These are phyloP conservation scores for Kryptolebias marmoratus DNA, from an alignment of 2,113 vertebrate species.

Conservation along the genomic window DNA sequence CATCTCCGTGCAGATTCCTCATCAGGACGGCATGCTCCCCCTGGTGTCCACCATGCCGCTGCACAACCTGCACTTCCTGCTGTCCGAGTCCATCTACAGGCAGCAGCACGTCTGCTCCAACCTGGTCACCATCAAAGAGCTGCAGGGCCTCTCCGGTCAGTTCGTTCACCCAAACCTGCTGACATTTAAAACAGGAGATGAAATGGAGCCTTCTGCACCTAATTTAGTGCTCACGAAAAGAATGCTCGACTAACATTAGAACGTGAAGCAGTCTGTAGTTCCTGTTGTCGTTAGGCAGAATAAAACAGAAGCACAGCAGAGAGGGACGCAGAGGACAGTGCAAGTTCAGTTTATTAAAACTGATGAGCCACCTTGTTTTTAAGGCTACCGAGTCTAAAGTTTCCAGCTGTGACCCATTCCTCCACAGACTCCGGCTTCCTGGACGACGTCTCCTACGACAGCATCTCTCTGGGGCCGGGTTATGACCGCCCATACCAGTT, in stretches of 20 bases:
- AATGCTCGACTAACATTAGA: too few relatives aligned
- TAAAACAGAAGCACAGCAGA: not conserved
- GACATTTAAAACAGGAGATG: not conserved
- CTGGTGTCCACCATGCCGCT: slow-evolving; percentile 95
- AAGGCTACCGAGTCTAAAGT: too few relatives aligned
- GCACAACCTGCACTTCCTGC: slow-evolving; percentile 95
- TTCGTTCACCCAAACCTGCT: not conserved
- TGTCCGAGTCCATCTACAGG: slow-evolving; percentile 97
- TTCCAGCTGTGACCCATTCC: not conserved
- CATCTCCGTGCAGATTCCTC: slow-evolving; percentile 97
- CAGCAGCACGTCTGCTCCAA: slow-evolving; percentile 98
- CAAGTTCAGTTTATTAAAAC: not conserved
- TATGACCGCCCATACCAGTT: slow-evolving; percentile 96
- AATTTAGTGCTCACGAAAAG: too few relatives aligned
- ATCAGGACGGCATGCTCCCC: slow-evolving; percentile 98
- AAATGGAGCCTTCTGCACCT: too few relatives aligned
- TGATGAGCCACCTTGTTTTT: too few relatives aligned
- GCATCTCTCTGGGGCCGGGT: slow-evolving; percentile 87
- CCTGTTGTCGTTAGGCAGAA: too few relatives aligned
- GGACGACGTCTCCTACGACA: slow-evolving; percentile 85
- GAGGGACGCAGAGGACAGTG: not conserved
- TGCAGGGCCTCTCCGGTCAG: slow-evolving; percentile 89
- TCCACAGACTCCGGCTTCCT: slow-evolving; percentile 91
- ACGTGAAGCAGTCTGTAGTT: too few relatives aligned
- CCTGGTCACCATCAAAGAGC: slow-evolving; percentile 87